These are phyloP conservation scores for Psettodes erumei DNA, from an alignment of 2,113 vertebrate genomes.

Conservation along the genomic window DNA sequence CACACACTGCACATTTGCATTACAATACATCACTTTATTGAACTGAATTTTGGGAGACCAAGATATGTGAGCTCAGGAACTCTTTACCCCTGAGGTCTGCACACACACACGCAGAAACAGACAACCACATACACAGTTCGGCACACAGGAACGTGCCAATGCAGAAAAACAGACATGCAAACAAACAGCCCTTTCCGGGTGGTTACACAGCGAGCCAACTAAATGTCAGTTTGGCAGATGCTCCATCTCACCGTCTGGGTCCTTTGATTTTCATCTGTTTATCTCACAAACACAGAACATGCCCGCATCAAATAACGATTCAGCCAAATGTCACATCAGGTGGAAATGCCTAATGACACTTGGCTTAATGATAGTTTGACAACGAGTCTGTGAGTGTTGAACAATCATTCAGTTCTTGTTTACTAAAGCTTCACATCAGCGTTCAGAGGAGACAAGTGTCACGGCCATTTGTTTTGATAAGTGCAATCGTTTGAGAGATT, in stretches of 20 bases:
- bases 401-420: conserved; percentile 33
- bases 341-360: conserved; percentile 47
- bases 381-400: conserved; percentile 13
- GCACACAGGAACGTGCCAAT: conserved; percentile 8
- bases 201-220: conserved; percentile 54
- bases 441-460: neutral
- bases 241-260: conserved; percentile 48
- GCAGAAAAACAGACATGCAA: conserved; percentile 41
- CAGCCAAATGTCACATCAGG: conserved; percentile 68
- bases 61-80: conserved; percentile 22
- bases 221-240: conserved; percentile 76
- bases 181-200: conserved; percentile 65
- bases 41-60: conserved; percentile 21
- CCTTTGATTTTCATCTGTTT: conserved; percentile 69
- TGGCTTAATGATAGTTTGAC: conserved; percentile 39
- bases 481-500: neutral
- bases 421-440: conserved; percentile 9
- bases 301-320: conserved; percentile 58
- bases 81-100: conserved; percentile 12
- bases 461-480: conserved; percentile 3
- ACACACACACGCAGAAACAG: conserved; percentile 27
- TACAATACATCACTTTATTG: conserved; percentile 35
- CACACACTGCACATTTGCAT: conserved; percentile 54
- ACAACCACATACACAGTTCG: neutral
- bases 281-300: conserved; percentile 50